These are phyloP conservation scores for Orchesellides sinensis DNA, from an alignment of 2,888 invertebrate genomes.

Conservation along the genomic window DNA sequence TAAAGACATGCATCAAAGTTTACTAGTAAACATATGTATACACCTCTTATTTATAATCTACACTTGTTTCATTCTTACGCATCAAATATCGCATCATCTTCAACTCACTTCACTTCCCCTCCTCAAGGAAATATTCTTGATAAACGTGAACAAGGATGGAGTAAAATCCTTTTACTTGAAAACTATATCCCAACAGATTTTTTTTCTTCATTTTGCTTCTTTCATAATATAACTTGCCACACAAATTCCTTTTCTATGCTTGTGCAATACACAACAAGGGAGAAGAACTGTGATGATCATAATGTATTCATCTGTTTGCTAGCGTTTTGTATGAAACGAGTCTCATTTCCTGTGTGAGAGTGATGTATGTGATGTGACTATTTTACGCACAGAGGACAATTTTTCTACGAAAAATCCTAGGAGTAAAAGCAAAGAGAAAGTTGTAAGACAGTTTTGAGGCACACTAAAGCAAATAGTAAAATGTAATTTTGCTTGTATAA, in stretches of 20 bases:
- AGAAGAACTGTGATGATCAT: background rate
- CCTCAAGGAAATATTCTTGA: background rate
- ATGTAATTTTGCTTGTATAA: background rate
- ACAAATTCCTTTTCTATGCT: background rate
- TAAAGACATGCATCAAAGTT: no score
- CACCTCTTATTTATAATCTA: conserved; percentile 3
- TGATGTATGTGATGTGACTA: background rate
- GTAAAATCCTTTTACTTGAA: background rate
- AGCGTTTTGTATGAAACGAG: background rate
- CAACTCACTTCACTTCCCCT: background rate
- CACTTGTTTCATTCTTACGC: conserved; percentile 18
- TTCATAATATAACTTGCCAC: background rate
- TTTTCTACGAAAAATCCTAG: no score
- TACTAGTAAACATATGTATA: no score
- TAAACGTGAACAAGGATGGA: background rate
- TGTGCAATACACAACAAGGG: background rate
- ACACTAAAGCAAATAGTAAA: background rate
- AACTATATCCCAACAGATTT: background rate
- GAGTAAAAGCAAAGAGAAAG: background rate
- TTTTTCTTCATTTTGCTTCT: background rate
- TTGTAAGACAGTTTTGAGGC: background rate
- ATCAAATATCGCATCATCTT: background rate
- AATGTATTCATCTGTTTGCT: background rate
- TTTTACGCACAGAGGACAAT: conserved; percentile 2
- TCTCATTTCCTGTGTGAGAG: background rate